Evolutionary conservation across 2,888 invertebrate genomes (phyloP), one percentile per base, ranked within the genome.

Genomic region (Tromatobia lineatoria): DNA sequence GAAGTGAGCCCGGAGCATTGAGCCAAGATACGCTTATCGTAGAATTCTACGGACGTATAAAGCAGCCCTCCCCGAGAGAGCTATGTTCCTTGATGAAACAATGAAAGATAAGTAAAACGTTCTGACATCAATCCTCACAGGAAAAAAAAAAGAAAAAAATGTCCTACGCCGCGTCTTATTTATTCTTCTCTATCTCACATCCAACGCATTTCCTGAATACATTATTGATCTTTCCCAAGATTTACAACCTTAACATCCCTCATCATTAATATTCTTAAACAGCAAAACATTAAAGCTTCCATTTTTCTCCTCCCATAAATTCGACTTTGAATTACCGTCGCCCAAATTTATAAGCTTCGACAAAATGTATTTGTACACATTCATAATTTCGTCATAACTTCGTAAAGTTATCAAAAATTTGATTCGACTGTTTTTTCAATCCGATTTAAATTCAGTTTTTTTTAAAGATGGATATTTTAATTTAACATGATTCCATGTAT

Each of bases 11-110:
- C 13, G 25, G 15, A 57, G 23, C 11, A 20, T 25, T 7, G 50
- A 18, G 50, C 23, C 13, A 23, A 57, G 10, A 50, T 69, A 69
- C 50, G 69, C 50, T 50, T 50, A 69, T 69, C 50, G 69, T 69
- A 11, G 69, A 52, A 52, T 69, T 52, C 50, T 2, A 18, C 11
- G 42, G 18, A 34, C 18, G 11, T 29, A 50, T 18, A 10, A 20
- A 69, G n/a, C 50, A 52, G 18, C 29, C 47, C 10, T 69, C 18
- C 67, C 18, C 47, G n/a, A 10, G 29, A 45, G 18, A 66, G 45
- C 42, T 15, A 45, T 25, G 25, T 13, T 45, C 45, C 66, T 66
- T 45, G 45, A 47, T 29, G 45, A 52, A 69, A 50, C 34, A 11
- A 18, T 25, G 29, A 69, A 50, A 34, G 29, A 69, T 50, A 69